A percentile compares a stretch with the other conserved stretches of the same genome.
These are phyloP conservation scores for Spisula solida DNA, from an alignment of 2,888 invertebrate genomes.

Conservation along the genomic window DNA sequence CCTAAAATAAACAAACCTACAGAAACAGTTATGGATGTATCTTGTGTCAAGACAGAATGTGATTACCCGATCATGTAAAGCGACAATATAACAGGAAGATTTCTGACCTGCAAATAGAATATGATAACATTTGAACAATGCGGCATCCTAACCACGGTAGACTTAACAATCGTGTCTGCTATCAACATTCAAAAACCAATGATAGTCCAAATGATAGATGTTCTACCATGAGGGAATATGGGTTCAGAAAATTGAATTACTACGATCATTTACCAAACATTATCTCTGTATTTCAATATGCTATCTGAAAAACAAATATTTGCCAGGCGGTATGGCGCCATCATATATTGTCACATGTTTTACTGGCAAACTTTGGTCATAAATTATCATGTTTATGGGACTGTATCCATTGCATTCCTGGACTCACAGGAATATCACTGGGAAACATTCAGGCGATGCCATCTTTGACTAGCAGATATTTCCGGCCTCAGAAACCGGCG, in stretches of 20 bases:
- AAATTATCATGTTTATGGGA: background rate
- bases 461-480: too few relatives aligned
- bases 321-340: slow-evolving; percentile 13
- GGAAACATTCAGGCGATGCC: too few relatives aligned
- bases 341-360: slow-evolving; percentile 11
- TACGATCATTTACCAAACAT: background rate
- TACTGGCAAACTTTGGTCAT: background rate
- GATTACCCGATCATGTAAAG: background rate
- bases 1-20: background rate
- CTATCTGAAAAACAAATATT: slow-evolving; percentile 2
- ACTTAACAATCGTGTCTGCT: slow-evolving; percentile 10
- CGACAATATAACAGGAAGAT: background rate
- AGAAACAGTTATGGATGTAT: background rate
- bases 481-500: too few relatives aligned
- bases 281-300: slow-evolving; percentile 20
- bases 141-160: background rate
- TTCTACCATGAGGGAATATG: background rate
- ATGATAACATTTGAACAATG: slow-evolving; percentile 10
- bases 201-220: slow-evolving; percentile 9
- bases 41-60: background rate
- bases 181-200: background rate
- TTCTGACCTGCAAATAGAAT: slow-evolving; percentile 8
- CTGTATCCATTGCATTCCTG: too few relatives aligned
- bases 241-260: slow-evolving; percentile 20
- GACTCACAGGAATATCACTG: too few relatives aligned